Evolutionary conservation across 2,888 invertebrate species (phyloP), one percentile per base, ranked within the genome.

Genomic region (Digitonthophagus gazella): DNA sequence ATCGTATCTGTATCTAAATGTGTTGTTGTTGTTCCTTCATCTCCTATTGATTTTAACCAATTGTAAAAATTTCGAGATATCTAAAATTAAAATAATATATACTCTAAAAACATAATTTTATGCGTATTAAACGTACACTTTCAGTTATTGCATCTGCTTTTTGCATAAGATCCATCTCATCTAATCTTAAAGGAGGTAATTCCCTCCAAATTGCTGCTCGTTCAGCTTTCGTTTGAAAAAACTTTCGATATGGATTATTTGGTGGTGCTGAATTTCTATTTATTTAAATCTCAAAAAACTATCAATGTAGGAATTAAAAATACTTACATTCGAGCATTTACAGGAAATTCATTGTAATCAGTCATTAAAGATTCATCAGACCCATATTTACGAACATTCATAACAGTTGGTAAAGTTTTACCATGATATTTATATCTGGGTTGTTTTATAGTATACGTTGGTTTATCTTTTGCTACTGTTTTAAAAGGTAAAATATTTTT

Each of bases 31-130:
- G 76, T 75, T n/a, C 74, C 73, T 61, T 78, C 76, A 1, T 79
- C 78, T 1, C 81, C 80, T 1, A 78, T 66, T 8, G 73, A 74
- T 58, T 77, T 74, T 67, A 82, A 72, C 83, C 83, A 83, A 19
- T 80, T 76, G n/a, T 81, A 78, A 71, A 82, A 83, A 68, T 81
- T 78, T 15, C 74, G 73, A 4, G 82, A 81, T 20, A 83, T 81
- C 82, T 82, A 69, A 15, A 75, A 15, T 64, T 14, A 75, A 63
- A 58, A 61, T 14, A 54, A 57, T 15, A 19, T 58, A 11, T 15
- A 20, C 54, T 15, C 6, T 63, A 20, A 67, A n/a, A 22, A 8
- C 14, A 67, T 19, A 54, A 20, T 44, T 54, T 18, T 19, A 64
- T 1, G 14, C 44, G 14, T 63, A 16, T 1, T 14, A 11, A 22